phyloP scores from a whole-genome alignment of 1,140 invertebrate genomes.

The Drosophila dunni region DNA sequence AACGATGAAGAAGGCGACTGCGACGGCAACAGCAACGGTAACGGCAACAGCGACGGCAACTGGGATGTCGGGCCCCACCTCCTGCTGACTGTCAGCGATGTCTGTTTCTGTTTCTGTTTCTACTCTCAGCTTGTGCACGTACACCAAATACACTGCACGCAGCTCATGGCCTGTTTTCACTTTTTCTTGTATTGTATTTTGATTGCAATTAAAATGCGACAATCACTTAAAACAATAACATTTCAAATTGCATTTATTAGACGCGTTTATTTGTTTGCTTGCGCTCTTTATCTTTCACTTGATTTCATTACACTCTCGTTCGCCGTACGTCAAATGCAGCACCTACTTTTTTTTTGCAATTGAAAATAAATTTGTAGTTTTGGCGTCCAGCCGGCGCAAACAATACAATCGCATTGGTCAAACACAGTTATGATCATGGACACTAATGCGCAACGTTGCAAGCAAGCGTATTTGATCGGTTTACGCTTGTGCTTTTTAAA shows the following conservation, averaged over 20 bases:
- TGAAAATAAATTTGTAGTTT: constrained; percentile 55
- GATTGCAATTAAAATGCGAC: constrained; percentile 35
- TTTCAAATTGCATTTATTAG: constrained; percentile 23
- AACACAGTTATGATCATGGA: constrained; percentile 20
- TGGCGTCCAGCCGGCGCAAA: constrained; percentile 67
- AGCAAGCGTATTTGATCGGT: constrained; percentile 3
- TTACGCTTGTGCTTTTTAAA: constrained; percentile 36
- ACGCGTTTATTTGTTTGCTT: constrained; percentile 9
- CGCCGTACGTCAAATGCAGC: constrained; percentile 20
- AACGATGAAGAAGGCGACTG: constrained; percentile 11
- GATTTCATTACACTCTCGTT: constrained; percentile 10
- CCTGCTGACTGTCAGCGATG: constrained; percentile 33
- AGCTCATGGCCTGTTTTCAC: constrained; percentile 54
- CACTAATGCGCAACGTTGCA: not conserved
- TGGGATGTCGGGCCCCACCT: constrained; percentile 43
- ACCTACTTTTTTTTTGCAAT: constrained; percentile 48
- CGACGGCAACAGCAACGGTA: constrained; percentile 4
- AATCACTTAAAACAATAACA: constrained; percentile 45
- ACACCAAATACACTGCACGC: constrained; percentile 20
- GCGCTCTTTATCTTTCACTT: constrained; percentile 21
- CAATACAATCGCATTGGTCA: constrained; percentile 48
- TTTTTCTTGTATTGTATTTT: constrained; percentile 15
- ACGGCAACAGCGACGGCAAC: constrained; percentile 13
- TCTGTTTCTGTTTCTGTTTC: constrained; percentile 49
- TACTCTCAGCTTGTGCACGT: constrained; percentile 34